Evolutionary conservation across 2,888 invertebrate genomes (phyloP), one percentile per base, ranked within the genome.

Genomic region (Tetranychus truncatus): DNA sequence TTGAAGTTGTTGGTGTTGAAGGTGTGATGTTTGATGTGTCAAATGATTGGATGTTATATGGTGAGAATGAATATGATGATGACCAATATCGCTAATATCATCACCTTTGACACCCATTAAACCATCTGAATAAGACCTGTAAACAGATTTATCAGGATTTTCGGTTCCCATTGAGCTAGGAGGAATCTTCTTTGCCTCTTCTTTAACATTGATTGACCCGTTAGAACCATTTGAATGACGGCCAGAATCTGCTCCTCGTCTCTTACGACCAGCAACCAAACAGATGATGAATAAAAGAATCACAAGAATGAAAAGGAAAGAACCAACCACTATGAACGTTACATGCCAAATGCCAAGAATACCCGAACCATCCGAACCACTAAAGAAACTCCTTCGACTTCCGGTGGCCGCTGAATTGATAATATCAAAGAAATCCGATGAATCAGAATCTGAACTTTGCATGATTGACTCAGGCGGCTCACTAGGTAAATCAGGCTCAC

Each of bases 21-120:
- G 67, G 84, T 82, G 3, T 87, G 81, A 80, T 85, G 85, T 80
- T 87, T 87, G 1, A 85, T 83, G 11, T 84, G 83, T 6, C 66
- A 74, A 80, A 78, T 7, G 80, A 79, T 8, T 79, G 77, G 74
- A 79, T 78, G 65, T 80, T 78, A 11, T 81, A 80, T 71, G 79
- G 45, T 74, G 46, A 74, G 72, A 65, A 77, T 74, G 72, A 75
- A 34, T 34, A 34, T 34, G 34, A 34, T 34, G 34, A 34, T 34
- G 34, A 34, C 55, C 55, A 55, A 55, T 9, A 15, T 55, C 55
- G 7, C 34, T 34, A 34, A 15, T 55, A 15, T 55, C 15, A 55
- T 15, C 55, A 55, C 55, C 55, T 55, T 55, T 55, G 2, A 55
- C 55, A 55, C 55, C 55, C 55, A 55, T 15, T 15, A 55, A 15